Evolutionary conservation across 2,797 vertebrate species (phyloP), one percentile per base, ranked within the genome.

Genomic region (Clangula hyemalis): DNA sequence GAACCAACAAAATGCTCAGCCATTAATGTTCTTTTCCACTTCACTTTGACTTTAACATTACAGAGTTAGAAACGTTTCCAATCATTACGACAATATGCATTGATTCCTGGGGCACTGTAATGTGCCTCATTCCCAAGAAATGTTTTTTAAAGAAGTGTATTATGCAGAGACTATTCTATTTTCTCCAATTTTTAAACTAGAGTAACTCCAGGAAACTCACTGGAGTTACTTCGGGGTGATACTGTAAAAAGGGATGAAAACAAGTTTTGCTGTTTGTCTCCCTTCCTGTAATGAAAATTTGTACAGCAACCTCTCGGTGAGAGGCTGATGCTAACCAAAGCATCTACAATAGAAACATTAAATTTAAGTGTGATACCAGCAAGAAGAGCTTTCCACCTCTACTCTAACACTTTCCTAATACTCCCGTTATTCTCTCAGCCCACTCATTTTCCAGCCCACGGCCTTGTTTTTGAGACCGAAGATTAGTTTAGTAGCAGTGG

Each of bases 201-300:
- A 93, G 13, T n/a, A 79, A 60, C 32, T 81, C 79, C 71, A 86
- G 79, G 56, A 86, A 91, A 84, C 79, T 86, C 51, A 45, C 24
- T 82, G 1, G 0, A 47, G 19, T 68, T 82, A 56, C 13, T 41
- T 79, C 53, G 68, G 57, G 6, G 36, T 89, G 85, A 58, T 61
- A 87, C 65, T 56, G 39, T 13, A 53, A 80, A 20, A 74, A 14
- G 28, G 1, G 1, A 4, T 8, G 7, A 5, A 6, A 8, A 60
- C 1, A 11, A 69, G 17, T 11, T 69, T 51, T 58, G 78, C 34
- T 34, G 12, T 56, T 81, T n/a, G 28, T 70, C 41, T 56, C 75
- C 78, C 45, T 90, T 62, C 36, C 72, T 71, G 25, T 27, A 22
- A 82, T 65, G 62, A 11, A 53, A 11, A 60, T 22, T 5, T n/a